These are phyloP conservation scores for Symphodus melops DNA, from an alignment of 2,113 vertebrate genomes.

Conservation along the genomic window DNA sequence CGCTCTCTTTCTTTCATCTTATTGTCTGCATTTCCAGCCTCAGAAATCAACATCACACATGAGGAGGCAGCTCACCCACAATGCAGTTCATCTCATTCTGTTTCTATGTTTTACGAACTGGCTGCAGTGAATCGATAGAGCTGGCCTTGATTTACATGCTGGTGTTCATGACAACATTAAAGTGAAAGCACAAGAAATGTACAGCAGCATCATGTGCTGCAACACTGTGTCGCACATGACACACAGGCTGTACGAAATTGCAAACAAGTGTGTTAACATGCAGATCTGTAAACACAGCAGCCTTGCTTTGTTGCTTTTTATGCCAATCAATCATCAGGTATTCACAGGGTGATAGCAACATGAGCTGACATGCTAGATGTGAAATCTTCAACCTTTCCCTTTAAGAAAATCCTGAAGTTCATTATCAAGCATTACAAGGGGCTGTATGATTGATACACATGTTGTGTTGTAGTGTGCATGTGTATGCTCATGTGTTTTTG, in stretches of 20 bases:
- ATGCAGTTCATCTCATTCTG: constrained; percentile 23
- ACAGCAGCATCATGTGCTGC: not conserved
- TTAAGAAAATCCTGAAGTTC: not conserved
- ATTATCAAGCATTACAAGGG: not conserved
- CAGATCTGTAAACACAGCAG: constrained; percentile 6
- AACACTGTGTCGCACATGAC: constrained; percentile 11
- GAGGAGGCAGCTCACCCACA: constrained; percentile 37
- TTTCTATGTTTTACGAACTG: constrained; percentile 4
- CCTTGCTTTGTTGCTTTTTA: not conserved
- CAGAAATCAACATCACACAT: constrained; percentile 31
- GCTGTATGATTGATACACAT: too few species aligned
- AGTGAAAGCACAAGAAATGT: constrained; percentile 18
- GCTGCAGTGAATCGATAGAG: constrained; percentile 45
- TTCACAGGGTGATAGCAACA: constrained; percentile 2
- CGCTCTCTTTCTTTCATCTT: constrained; percentile 33
- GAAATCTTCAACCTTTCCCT: not conserved
- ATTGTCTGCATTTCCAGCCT: constrained; percentile 24
- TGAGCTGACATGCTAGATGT: not conserved
- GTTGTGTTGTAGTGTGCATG: constrained; percentile 5
- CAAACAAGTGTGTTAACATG: constrained; percentile 41
- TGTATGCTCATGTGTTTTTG: not conserved
- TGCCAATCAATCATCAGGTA: not conserved
- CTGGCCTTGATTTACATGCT: constrained; percentile 29
- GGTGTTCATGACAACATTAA: constrained; percentile 10
- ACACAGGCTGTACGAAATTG: not conserved